phyloP scores from a whole-genome alignment of 2,797 vertebrate genomes.

The Spheniscus humboldti region DNA sequence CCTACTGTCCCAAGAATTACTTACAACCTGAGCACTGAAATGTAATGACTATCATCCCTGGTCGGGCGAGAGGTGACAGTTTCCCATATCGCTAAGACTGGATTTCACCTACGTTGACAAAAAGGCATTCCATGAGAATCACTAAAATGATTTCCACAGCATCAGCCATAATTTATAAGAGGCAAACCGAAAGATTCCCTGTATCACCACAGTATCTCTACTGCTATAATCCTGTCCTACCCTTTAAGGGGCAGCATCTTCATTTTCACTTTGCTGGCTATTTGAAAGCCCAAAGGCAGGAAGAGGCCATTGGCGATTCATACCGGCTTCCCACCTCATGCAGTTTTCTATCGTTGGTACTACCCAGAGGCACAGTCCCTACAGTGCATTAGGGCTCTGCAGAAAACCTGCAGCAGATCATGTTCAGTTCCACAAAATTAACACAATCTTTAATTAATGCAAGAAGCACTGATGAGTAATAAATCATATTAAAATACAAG shows the following conservation, averaged over 20 bases:
- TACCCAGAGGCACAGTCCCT: not conserved
- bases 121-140: not conserved
- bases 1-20: not conserved
- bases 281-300: not conserved
- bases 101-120: not conserved
- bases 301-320: not conserved
- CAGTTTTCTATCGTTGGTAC: not conserved
- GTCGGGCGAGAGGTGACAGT: not conserved
- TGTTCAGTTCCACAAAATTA: conserved; percentile 33
- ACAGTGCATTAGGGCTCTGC: not conserved
- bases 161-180: not conserved
- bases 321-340: not conserved
- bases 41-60: fast-evolving
- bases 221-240: not conserved
- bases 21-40: not conserved
- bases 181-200: not conserved
- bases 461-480: conserved; percentile 58
- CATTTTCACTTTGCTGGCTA: not conserved
- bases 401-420: not conserved
- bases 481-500: conserved; percentile 63
- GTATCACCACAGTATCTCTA: not conserved
- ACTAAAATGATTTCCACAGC: not conserved
- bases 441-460: conserved; percentile 57
- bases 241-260: conserved; percentile 21
- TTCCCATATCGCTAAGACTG: not conserved